Percentiles rank a stretch among this genome's conserved stretches.
Evolutionary conservation across 2,113 vertebrate genomes (phyloP).

Genomic region (Eulemur rufifrons): DNA sequence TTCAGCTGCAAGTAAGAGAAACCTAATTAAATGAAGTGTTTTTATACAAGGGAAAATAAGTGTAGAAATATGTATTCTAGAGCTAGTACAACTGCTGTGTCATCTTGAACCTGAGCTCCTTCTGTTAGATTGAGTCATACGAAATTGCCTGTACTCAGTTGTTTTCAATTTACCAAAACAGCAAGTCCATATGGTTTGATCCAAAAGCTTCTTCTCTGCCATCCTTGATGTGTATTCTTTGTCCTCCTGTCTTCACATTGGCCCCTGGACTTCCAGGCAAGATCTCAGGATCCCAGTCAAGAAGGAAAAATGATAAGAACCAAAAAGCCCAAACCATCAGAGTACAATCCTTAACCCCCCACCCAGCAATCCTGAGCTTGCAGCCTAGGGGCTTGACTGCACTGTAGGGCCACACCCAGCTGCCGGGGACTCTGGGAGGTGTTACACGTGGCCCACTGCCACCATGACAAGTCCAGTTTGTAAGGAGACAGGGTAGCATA

Average conservation of each 20-base stretch:
- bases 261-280: neutral
- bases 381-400: neutral
- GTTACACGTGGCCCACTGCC: neutral
- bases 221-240: neutral
- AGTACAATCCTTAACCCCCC: neutral
- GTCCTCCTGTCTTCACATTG: neutral
- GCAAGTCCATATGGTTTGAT: neutral
- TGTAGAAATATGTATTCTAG: neutral
- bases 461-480: neutral
- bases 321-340: neutral
- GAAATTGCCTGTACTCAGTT: neutral
- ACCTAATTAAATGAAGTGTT: neutral
- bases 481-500: neutral
- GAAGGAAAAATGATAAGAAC: neutral
- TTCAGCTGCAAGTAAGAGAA: slow-evolving; percentile 37
- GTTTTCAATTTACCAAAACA: neutral
- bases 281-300: neutral
- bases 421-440: neutral
- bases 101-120: neutral
- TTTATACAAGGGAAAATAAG: neutral
- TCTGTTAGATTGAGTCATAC: neutral
- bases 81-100: neutral
- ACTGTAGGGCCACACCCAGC: neutral
- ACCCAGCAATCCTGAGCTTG: neutral
- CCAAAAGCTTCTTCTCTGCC: neutral